Evolutionary conservation across 2,113 vertebrate species (phyloP).

Genomic region (Pachypanchax playfairii): DNA sequence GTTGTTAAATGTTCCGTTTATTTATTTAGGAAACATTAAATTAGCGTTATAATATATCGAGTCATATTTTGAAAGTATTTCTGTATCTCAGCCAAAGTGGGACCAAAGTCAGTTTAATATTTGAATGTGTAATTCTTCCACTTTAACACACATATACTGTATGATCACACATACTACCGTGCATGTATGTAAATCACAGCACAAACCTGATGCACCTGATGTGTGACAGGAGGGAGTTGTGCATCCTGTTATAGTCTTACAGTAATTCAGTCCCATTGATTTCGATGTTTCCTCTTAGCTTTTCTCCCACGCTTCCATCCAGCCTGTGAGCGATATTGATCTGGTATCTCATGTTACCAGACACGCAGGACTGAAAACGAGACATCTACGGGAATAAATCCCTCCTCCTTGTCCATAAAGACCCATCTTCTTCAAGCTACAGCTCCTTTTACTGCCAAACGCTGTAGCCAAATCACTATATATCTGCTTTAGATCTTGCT

Average conservation of each 20-base stretch:
- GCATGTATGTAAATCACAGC: slow-evolving; percentile 57
- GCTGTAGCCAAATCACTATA: slow-evolving; percentile 23
- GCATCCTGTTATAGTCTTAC: slow-evolving; percentile 50
- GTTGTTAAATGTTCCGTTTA: not conserved
- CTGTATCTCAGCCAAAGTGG: slow-evolving; percentile 57
- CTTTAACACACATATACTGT: slow-evolving; percentile 8
- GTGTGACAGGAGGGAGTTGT: slow-evolving; percentile 54
- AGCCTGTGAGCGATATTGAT: slow-evolving; percentile 49
- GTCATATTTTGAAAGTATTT: not conserved
- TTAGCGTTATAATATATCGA: not conserved
- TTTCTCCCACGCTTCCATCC: not conserved
- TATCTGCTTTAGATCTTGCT: slow-evolving; percentile 42
- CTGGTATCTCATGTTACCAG: slow-evolving; percentile 51
- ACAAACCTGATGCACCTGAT: slow-evolving; percentile 8
- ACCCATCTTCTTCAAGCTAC: slow-evolving; percentile 21
- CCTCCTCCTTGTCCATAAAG: slow-evolving; percentile 29
- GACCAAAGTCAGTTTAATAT: slow-evolving; percentile 26
- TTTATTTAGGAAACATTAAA: not conserved
- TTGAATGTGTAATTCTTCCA: slow-evolving; percentile 13
- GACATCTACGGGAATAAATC: slow-evolving; percentile 47
- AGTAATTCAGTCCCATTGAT: slow-evolving; percentile 46
- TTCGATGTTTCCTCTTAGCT: slow-evolving; percentile 23
- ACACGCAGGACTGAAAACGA: slow-evolving; percentile 32
- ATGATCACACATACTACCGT: not conserved
- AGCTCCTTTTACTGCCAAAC: slow-evolving; percentile 42